Conservation (phyloP, 2,888 invertebrate genomes). For the Scaptomyza cyrtandrae region DNA sequence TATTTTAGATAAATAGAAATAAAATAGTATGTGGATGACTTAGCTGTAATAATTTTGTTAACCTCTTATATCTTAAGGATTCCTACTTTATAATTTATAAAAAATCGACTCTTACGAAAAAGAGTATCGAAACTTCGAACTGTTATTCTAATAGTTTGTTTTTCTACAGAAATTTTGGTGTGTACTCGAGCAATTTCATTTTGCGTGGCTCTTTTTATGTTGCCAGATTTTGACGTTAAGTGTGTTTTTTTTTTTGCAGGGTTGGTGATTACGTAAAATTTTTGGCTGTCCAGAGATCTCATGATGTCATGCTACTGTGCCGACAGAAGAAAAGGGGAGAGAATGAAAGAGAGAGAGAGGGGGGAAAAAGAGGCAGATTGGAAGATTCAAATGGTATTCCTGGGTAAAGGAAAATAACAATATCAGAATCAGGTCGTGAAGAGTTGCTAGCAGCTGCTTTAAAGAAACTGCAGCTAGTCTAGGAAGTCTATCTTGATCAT, state of each 20-base stretch:
- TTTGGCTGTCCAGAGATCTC: slow-evolving; percentile 51
- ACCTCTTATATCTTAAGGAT: neutral
- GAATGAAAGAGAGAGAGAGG: neutral
- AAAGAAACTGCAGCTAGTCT: too few relatives aligned
- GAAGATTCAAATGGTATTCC: slow-evolving; percentile 29
- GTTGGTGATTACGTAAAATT: slow-evolving; percentile 74
- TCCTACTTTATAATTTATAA: neutral
- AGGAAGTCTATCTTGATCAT: neutral
- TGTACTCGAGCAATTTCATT: slow-evolving; percentile 70
- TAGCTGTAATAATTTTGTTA: neutral
- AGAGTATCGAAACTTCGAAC: slow-evolving; percentile 15
- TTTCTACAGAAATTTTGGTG: slow-evolving; percentile 18
- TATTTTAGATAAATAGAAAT: neutral
- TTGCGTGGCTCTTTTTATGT: slow-evolving; percentile 61
- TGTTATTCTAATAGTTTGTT: neutral
- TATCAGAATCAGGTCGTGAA: neutral
- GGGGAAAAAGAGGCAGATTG: slow-evolving; percentile 1
- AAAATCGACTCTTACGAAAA: neutral
- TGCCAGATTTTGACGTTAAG: slow-evolving; percentile 59
- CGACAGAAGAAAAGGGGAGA: neutral
- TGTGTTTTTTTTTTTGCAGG: slow-evolving; percentile 55
- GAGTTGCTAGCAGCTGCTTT: neutral
- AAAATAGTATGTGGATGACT: neutral
- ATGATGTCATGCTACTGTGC: slow-evolving; percentile 65
- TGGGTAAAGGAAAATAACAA: slow-evolving; percentile 19